A percentile compares a stretch with the other conserved stretches of the same genome.
Conservation (phyloP, 2,888 invertebrate species). For the Cephus nigrinus region DNA sequence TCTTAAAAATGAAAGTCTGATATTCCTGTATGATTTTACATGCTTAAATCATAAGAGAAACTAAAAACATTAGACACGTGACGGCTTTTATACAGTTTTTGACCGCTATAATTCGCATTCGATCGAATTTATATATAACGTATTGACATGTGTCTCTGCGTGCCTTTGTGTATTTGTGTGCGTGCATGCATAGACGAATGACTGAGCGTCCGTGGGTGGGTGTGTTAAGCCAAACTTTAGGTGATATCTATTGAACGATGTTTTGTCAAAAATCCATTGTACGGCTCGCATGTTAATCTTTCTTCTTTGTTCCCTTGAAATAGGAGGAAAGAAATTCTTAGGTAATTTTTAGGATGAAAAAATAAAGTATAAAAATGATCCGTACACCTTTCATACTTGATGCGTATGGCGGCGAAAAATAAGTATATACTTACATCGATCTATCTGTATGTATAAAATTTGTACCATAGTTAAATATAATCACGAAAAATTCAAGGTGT, state of each 20-base stretch:
- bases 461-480: conserved; percentile 52
- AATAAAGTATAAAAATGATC: neutral
- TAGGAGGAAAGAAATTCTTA: neutral
- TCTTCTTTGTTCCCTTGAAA: neutral
- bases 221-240: neutral
- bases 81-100: neutral
- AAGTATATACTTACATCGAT: neutral
- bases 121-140: neutral
- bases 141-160: neutral
- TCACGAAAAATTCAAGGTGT: neutral
- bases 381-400: neutral
- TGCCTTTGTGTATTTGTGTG: too few species aligned
- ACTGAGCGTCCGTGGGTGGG: neutral
- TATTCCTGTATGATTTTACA: neutral
- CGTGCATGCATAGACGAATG: neutral
- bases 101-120: neutral
- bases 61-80: neutral
- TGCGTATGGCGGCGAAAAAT: neutral
- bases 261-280: neutral
- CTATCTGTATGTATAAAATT: conserved; percentile 39
- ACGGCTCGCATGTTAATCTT: neutral
- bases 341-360: neutral
- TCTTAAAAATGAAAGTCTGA: neutral
- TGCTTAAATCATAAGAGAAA: neutral
- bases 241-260: neutral